Conservation (phyloP, 1,140 invertebrate genomes). For the Habropoda laboriosa region DNA sequence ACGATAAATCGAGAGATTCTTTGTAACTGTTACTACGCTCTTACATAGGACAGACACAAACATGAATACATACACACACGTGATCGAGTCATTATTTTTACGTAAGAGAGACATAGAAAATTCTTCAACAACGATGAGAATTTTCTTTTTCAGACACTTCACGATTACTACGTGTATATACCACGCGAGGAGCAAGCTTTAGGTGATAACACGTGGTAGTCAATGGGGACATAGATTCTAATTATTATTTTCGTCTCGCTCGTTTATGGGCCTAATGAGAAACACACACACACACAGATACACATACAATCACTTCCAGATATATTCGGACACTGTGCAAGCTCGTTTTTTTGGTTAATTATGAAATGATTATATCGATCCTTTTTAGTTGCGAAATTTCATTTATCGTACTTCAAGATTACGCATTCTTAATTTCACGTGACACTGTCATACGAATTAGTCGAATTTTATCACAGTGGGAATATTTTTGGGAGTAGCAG, state of each 20-base stretch:
- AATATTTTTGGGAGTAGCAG: too few species aligned
- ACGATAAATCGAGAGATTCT: conserved; percentile 12
- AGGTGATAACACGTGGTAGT: conserved; percentile 25
- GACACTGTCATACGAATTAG: too few species aligned
- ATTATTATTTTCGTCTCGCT: conserved; percentile 33
- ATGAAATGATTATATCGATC: too few species aligned
- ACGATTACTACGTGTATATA: conserved; percentile 3
- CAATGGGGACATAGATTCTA: conserved; percentile 22
- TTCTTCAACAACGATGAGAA: not conserved
- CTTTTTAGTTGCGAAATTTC: too few species aligned
- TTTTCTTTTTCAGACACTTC: not conserved
- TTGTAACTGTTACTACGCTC: not conserved
- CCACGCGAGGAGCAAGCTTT: conserved; percentile 6
- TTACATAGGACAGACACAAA: not conserved
- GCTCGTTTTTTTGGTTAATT: too few species aligned
- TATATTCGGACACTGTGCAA: too few species aligned
- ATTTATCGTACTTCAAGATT: too few species aligned
- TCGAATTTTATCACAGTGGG: too few species aligned
- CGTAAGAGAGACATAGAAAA: not conserved
- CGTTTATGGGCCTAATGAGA: conserved; percentile 10
- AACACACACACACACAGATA: not conserved
- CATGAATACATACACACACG: not conserved
- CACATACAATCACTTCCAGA: too few species aligned
- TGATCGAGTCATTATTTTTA: conserved; percentile 40
- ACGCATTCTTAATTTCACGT: too few species aligned